Percentiles rank a stretch among this genome's conserved stretches.
phyloP scores from a whole-genome alignment of 2,888 invertebrate genomes.

The Adelognathus sp. region DNA sequence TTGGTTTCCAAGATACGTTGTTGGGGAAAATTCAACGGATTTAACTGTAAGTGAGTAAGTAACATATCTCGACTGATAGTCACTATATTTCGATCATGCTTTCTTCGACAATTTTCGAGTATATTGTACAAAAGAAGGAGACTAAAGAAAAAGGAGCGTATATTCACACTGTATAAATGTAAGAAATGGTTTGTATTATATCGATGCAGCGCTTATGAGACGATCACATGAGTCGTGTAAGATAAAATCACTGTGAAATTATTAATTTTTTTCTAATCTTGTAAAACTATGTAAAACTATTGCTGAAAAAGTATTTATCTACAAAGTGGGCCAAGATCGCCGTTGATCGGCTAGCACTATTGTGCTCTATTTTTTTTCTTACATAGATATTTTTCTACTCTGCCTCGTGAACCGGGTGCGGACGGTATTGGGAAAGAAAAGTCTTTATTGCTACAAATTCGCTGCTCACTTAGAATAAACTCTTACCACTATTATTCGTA shows the following conservation, averaged over 20 bases:
- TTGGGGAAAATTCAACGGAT: not conserved
- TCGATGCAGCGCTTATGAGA: not conserved
- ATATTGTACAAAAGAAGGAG: slow-evolving; percentile 26
- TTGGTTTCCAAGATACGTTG: slow-evolving; percentile 7
- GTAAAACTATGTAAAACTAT: not conserved
- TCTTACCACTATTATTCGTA: slow-evolving; percentile 30
- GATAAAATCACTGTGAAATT: not conserved
- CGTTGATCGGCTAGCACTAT: slow-evolving; percentile 29
- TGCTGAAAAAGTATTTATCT: slow-evolving; percentile 35
- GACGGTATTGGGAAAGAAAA: slow-evolving; percentile 40
- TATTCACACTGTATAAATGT: slow-evolving; percentile 45
- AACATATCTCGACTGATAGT: slow-evolving; percentile 33
- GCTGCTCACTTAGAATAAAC: slow-evolving; percentile 51
- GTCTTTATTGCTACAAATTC: slow-evolving; percentile 31
- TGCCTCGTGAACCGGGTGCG: slow-evolving; percentile 20
- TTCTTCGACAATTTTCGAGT: slow-evolving; percentile 43
- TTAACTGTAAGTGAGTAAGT: too few relatives aligned
- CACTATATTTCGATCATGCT: slow-evolving; percentile 47
- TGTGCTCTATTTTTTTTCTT: slow-evolving; percentile 33
- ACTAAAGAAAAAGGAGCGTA: not conserved
- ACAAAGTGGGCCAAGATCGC: slow-evolving; percentile 40
- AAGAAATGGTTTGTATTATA: slow-evolving; percentile 42
- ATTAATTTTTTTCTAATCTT: slow-evolving; percentile 7
- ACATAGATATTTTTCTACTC: slow-evolving; percentile 16
- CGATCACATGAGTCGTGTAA: slow-evolving; percentile 1